Evolutionary conservation across 2,113 vertebrate species (phyloP).

Genomic region (Phocoena phocoena): DNA sequence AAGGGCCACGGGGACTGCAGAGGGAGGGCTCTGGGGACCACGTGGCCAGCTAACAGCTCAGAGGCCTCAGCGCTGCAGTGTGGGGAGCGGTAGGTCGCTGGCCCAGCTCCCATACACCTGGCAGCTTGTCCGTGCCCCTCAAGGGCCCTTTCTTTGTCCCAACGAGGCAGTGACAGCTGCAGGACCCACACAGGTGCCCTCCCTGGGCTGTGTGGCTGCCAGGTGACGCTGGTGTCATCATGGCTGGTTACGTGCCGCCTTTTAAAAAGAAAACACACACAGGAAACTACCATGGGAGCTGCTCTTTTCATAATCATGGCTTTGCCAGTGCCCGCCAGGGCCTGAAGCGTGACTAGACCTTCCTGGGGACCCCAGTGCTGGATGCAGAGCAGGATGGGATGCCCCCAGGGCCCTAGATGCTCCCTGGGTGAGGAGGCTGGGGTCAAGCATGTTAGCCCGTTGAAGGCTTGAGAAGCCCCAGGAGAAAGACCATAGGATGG

Average conservation of each 20-base stretch:
- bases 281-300: not conserved
- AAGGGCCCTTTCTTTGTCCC: not conserved
- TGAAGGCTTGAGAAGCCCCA: not conserved
- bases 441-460: not conserved
- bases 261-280: not conserved
- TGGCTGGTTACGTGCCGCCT: slow-evolving; percentile 15
- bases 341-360: not conserved
- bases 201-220: not conserved
- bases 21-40: not conserved
- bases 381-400: not conserved
- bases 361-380: not conserved
- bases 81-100: not conserved
- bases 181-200: not conserved
- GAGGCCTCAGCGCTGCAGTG: rapidly evolving
- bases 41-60: not conserved
- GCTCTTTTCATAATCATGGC: not conserved
- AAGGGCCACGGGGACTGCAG: not conserved
- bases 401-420: not conserved
- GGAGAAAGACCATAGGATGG: not conserved
- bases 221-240: not conserved
- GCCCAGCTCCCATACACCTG: not conserved
- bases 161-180: not conserved
- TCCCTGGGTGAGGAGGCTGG: not conserved
- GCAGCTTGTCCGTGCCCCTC: not conserved
- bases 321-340: not conserved